Evolutionary conservation across 2,888 invertebrate genomes (phyloP), one percentile per base, ranked within the genome.

Genomic region (Gryllus longicercus): DNA sequence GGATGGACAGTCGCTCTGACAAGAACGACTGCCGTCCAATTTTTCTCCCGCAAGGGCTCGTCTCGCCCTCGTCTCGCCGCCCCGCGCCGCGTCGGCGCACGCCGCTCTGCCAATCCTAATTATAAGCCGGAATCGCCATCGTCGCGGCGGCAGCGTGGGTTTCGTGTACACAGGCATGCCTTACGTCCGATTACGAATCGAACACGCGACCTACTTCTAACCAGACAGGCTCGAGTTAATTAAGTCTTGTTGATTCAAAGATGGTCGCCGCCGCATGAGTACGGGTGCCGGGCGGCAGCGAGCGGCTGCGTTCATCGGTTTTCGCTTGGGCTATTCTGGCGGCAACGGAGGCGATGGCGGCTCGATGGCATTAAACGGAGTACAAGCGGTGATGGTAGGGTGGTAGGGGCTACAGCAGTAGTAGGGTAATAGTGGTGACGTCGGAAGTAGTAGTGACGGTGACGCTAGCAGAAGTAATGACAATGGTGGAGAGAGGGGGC

Each of bases 201-300:
- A 63, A 63, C 63, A 14, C 63, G 63, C 63, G 63, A 14, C 63
- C 63, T 63, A 63, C 63, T 63, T 63, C 63, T 18, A 63, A 14
- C 14, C 63, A 63, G 63, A 63, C 63, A 63, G 10, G 63, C 25
- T 38, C 63, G 63, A 63, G 5, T 63, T 63, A 63, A 63, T 63
- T 63, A 63, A 63, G 63, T 63, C 63, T 63, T 63, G 63, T 63
- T 63, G 63, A 63, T 63, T 63, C 63, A 63, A 63, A 63, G 63
- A 63, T 63, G 63, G 63, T 18, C 16, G 63, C 10, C 10, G 63
- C 63, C 63, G 63, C 63, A n/a, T 63, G 63, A 63, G 63, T 63
- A 14, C n/a, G n/a, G 63, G 63, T 8, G 63, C 4, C 63, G 63
- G 63, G 63, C 14, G 63, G 16, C 63, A 11, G 63, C 14, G 16